These are phyloP conservation scores for Auanema freiburgensis DNA, from an alignment of 2,888 invertebrate species.

Conservation along the genomic window DNA sequence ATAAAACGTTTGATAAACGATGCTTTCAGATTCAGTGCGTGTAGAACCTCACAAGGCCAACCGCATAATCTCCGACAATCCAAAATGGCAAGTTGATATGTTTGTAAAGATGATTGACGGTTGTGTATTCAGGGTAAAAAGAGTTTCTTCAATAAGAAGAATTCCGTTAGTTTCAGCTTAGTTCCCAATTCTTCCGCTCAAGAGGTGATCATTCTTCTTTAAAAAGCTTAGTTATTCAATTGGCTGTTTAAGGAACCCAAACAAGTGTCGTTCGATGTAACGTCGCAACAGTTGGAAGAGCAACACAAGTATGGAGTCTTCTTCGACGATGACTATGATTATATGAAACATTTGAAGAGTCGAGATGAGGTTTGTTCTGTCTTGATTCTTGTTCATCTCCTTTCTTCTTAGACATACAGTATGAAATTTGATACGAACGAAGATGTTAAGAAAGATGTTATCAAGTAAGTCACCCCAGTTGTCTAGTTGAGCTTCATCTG, in stretches of 20 bases:
- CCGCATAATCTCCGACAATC: too few relatives aligned
- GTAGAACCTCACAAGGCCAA: too few relatives aligned
- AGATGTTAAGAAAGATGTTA: neutral
- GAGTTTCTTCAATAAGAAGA: slow-evolving; percentile 84
- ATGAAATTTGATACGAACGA: too few relatives aligned
- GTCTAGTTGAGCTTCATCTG: too few relatives aligned
- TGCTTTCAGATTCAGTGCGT: too few relatives aligned
- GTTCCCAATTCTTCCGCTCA: slow-evolving; percentile 75
- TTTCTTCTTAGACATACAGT: neutral
- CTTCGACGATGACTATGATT: slow-evolving; percentile 92
- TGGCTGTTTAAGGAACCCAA: too few relatives aligned
- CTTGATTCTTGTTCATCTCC: neutral
- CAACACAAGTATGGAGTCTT: slow-evolving; percentile 85
- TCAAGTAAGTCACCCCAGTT: too few relatives aligned
- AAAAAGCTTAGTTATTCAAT: too few relatives aligned
- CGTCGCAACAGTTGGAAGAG: slow-evolving; percentile 60
- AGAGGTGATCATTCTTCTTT: neutral
- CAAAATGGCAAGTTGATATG: too few relatives aligned
- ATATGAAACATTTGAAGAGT: slow-evolving; percentile 83
- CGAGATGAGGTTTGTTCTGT: slow-evolving; percentile 28
- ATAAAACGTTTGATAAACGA: too few relatives aligned
- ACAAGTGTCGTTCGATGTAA: too few relatives aligned
- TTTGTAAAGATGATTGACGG: too few relatives aligned
- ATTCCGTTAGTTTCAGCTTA: slow-evolving; percentile 85
- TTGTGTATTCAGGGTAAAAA: slow-evolving; percentile 46